A percentile compares a stretch with the other conserved stretches of the same genome.
Conservation (phyloP, 2,113 vertebrate species). For the Brachyistius frenatus region DNA sequence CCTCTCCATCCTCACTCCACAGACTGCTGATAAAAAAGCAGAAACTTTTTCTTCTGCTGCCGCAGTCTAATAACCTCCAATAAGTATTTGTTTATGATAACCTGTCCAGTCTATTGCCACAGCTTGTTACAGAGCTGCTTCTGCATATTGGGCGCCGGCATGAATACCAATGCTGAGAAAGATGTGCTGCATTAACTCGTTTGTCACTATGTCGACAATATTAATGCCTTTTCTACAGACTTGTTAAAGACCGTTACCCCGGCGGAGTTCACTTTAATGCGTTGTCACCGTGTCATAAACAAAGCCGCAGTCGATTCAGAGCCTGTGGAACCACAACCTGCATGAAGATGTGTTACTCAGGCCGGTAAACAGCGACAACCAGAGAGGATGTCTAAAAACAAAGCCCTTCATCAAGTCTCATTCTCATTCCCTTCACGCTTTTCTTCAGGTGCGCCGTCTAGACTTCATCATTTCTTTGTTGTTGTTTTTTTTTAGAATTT, state of each 20-base stretch:
- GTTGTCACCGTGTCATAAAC: slow-evolving; percentile 45
- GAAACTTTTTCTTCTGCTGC: slow-evolving; percentile 8
- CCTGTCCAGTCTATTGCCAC: slow-evolving; percentile 34
- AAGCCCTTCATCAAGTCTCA: not conserved
- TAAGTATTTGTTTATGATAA: slow-evolving; percentile 51
- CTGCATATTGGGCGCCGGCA: slow-evolving; percentile 13
- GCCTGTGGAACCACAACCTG: not conserved
- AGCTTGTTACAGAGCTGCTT: slow-evolving; percentile 34
- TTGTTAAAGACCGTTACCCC: slow-evolving; percentile 36
- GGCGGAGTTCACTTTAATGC: slow-evolving; percentile 39
- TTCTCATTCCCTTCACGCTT: too few relatives aligned
- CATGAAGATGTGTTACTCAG: not conserved
- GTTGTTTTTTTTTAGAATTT: not conserved
- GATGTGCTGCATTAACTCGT: slow-evolving; percentile 40
- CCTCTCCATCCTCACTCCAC: slow-evolving; percentile 8
- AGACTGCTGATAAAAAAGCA: slow-evolving; percentile 4
- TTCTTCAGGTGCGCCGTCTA: not conserved
- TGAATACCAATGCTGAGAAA: slow-evolving; percentile 45
- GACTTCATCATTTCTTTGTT: not conserved
- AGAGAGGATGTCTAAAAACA: not conserved
- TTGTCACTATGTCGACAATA: slow-evolving; percentile 49
- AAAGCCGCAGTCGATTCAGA: not conserved
- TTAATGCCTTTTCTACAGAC: slow-evolving; percentile 52
- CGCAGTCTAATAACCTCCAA: slow-evolving; percentile 35
- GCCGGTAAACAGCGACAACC: not conserved